Percentiles rank a stretch among this genome's conserved stretches.
Conservation (phyloP, 2,113 vertebrate species). For the Naja naja region DNA sequence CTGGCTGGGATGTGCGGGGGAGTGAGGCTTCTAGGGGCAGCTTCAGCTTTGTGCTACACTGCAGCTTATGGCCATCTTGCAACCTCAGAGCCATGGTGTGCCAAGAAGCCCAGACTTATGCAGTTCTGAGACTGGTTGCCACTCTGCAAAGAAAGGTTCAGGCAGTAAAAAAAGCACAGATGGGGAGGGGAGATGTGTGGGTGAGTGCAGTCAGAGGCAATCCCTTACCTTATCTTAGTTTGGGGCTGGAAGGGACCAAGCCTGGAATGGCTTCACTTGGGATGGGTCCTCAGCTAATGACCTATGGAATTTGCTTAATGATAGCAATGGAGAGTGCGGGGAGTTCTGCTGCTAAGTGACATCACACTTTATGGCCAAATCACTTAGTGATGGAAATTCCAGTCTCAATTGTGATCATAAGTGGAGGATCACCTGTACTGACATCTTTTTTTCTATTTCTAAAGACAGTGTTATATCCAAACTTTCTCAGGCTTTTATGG, state of each 20-base stretch:
- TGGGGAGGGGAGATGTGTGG: not conserved
- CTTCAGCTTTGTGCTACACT: not conserved
- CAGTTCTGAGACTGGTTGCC: not conserved
- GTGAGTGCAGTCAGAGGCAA: not conserved
- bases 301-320: not conserved
- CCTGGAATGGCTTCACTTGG: not conserved
- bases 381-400: not conserved
- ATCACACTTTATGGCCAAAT: not conserved
- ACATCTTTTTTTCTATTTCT: not conserved
- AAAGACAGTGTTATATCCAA: not conserved
- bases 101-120: not conserved
- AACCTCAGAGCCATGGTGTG: not conserved
- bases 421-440: not conserved
- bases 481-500: not conserved
- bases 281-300: not conserved
- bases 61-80: not conserved
- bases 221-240: not conserved
- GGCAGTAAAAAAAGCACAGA: not conserved
- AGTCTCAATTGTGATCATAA: not conserved
- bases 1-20: not conserved
- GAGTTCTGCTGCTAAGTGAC: not conserved
- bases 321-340: not conserved
- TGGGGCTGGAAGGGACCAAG: not conserved
- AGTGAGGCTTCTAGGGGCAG: not conserved
- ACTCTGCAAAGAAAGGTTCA: not conserved